Conservation (phyloP, 2,113 vertebrate species). For the Engystomops pustulosus region DNA sequence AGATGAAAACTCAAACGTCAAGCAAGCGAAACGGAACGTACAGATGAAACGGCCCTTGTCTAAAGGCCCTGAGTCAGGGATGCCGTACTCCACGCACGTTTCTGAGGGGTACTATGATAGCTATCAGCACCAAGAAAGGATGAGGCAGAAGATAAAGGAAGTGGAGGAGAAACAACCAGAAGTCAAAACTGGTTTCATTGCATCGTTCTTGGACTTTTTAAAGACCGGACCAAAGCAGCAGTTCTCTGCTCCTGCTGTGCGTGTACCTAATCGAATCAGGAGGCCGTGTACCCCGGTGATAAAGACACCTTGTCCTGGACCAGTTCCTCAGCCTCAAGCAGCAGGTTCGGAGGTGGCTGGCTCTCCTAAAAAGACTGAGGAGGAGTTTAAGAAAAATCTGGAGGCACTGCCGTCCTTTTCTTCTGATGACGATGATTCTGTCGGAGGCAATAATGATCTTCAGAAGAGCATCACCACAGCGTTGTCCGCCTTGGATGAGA, state of each 20-base stretch:
- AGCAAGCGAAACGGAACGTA: slow-evolving; percentile 78
- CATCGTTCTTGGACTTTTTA: slow-evolving; percentile 96
- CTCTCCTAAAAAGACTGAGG: slow-evolving; percentile 82
- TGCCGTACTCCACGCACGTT: slow-evolving; percentile 75
- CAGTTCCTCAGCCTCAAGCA: slow-evolving; percentile 74
- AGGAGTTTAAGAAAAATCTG: slow-evolving; percentile 88
- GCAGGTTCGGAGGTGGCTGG: slow-evolving; percentile 63
- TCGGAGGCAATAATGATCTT: slow-evolving; percentile 86
- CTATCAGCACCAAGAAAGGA: slow-evolving; percentile 95
- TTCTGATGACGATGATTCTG: slow-evolving; percentile 94
- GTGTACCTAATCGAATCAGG: slow-evolving; percentile 85
- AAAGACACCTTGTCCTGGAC: slow-evolving; percentile 73
- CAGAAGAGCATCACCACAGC: slow-evolving; percentile 89
- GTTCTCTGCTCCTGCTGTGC: slow-evolving; percentile 87
- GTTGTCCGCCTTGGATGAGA: slow-evolving; percentile 84
- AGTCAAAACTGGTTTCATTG: slow-evolving; percentile 96
- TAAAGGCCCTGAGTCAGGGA: slow-evolving; percentile 79
- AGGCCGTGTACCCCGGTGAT: slow-evolving; percentile 79
- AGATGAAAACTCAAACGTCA: slow-evolving; percentile 78
- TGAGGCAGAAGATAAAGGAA: slow-evolving; percentile 95
- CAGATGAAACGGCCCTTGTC: slow-evolving; percentile 87
- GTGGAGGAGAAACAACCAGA: slow-evolving; percentile 98
- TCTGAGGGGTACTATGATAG: slow-evolving; percentile 82
- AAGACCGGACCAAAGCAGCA: slow-evolving; percentile 96
- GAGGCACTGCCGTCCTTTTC: slow-evolving; percentile 92